A percentile compares a stretch with the other conserved stretches of the same genome.
Conservation (phyloP, 2,888 invertebrate genomes). For the Andrena bucephala region DNA sequence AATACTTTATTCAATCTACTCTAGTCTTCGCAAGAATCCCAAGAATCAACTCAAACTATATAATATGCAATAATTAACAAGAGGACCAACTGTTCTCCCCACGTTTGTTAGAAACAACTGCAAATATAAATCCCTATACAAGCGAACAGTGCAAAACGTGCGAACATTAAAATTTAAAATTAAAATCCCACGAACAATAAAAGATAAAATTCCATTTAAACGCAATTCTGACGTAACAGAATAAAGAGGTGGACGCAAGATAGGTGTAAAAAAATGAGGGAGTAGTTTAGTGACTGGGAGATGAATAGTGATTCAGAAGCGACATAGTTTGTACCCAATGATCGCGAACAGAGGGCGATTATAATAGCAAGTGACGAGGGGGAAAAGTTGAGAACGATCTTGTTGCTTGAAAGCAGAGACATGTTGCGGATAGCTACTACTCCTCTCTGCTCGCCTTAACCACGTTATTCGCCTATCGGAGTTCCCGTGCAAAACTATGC, state of each 20-base stretch:
- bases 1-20: too few relatives aligned
- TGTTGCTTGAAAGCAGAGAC: constrained; percentile 84
- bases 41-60: too few relatives aligned
- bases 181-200: too few relatives aligned
- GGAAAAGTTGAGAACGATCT: constrained; percentile 73
- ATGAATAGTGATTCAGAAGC: not conserved
- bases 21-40: too few relatives aligned
- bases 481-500: constrained; percentile 76
- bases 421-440: constrained; percentile 83
- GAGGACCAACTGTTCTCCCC: too few relatives aligned
- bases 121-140: too few relatives aligned
- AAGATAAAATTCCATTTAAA: not conserved
- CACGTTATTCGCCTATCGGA: constrained; percentile 74
- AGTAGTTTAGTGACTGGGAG: not conserved
- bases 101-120: too few relatives aligned
- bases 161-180: too few relatives aligned
- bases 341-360: constrained; percentile 11
- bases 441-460: constrained; percentile 72
- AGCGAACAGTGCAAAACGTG: too few relatives aligned
- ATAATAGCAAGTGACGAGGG: constrained; percentile 30
- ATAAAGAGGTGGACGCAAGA: not conserved
- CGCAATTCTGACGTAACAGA: not conserved
- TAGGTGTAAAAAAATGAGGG: not conserved
- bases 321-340: not conserved
- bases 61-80: too few relatives aligned